Evolutionary conservation across 1,140 invertebrate genomes (phyloP).

Genomic region (Papilio polytes): DNA sequence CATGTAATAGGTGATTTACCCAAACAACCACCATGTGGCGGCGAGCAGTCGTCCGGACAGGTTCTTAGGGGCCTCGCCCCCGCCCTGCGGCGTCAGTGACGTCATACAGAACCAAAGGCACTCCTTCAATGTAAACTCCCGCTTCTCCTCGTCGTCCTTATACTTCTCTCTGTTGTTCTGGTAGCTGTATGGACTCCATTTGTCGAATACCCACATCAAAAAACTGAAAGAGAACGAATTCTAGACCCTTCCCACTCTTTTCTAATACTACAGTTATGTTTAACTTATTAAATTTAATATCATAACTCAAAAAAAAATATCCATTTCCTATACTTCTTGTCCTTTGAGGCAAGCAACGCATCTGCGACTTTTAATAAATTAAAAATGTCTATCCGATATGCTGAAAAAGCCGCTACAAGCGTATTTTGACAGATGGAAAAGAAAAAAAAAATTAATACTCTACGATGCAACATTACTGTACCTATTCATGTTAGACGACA

Average conservation of each 20-base stretch:
- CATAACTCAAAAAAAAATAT: too few species aligned
- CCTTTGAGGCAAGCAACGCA: not conserved
- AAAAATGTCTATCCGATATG: too few species aligned
- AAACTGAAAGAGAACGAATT: conserved; percentile 85
- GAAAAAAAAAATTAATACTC: not conserved
- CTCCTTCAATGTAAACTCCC: conserved; percentile 98
- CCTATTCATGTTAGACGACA: not conserved
- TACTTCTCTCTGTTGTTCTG: conserved; percentile 97
- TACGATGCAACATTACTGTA: not conserved
- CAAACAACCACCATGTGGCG: conserved; percentile 99
- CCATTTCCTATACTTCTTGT: not conserved
- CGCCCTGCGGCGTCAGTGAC: conserved; percentile 97
- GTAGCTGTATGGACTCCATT: conserved; percentile 98
- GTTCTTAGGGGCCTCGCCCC: conserved; percentile 98
- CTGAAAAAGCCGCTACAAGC: not conserved
- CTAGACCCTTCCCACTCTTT: not conserved
- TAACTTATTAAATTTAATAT: too few species aligned
- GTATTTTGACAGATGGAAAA: not conserved
- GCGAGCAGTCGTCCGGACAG: conserved; percentile 96
- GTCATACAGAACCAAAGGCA: conserved; percentile 99
- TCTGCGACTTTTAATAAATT: not conserved
- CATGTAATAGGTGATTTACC: conserved; percentile 71
- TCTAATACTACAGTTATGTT: too few species aligned
- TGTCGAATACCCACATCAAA: conserved; percentile 97
- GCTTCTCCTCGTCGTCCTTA: conserved; percentile 96